phyloP scores from a whole-genome alignment of 1,140 invertebrate species.

The Drosophila erecta region DNA sequence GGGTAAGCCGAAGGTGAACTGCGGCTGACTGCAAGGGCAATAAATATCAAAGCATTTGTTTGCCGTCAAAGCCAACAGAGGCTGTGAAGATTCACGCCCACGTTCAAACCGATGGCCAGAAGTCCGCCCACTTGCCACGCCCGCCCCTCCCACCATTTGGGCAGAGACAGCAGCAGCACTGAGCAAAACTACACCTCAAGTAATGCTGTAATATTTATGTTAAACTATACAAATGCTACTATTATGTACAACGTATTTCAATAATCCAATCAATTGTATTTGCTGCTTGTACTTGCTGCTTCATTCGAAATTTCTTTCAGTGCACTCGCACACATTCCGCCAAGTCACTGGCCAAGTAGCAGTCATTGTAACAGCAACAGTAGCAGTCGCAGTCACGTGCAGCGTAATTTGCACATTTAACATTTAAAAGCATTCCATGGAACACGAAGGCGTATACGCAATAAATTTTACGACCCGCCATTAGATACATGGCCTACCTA shows the following conservation, averaged over 20 bases:
- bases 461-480: conserved; percentile 81
- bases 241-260: no score
- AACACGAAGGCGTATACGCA: conserved; percentile 78
- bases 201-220: background rate
- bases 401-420: conserved; percentile 79
- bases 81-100: conserved; percentile 69
- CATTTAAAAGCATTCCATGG: conserved; percentile 73
- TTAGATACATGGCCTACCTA: conserved; percentile 67
- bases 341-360: conserved; percentile 14
- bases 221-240: no score
- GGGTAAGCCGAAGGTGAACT: conserved; percentile 28
- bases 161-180: background rate
- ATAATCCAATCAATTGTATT: no score
- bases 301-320: background rate
- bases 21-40: conserved; percentile 58
- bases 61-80: conserved; percentile 74
- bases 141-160: conserved; percentile 7
- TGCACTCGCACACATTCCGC: conserved; percentile 1
- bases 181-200: no score
- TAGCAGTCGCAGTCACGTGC: conserved; percentile 67
- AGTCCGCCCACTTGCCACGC: conserved; percentile 27
- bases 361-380: conserved; percentile 32
- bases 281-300: no score
- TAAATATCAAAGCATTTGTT: conserved; percentile 83
- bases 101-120: conserved; percentile 42